Evolutionary conservation across 1,140 invertebrate species (phyloP).

Genomic region (Drosophila hydei): DNA sequence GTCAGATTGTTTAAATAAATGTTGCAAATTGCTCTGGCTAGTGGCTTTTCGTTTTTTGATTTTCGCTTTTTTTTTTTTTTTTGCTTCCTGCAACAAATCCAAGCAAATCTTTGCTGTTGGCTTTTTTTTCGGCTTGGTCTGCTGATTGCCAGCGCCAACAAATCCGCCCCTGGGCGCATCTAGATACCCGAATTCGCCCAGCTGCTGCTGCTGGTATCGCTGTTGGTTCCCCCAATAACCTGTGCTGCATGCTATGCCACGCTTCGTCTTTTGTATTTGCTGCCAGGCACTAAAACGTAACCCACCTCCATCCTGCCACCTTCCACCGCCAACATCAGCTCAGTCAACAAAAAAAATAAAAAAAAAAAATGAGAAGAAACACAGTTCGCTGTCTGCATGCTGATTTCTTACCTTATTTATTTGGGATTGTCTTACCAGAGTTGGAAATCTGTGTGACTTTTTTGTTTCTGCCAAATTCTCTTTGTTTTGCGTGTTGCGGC

Average conservation of each 20-base stretch:
- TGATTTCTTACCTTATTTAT: conserved; percentile 65
- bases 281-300: conserved; percentile 33
- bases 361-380: conserved; percentile 1
- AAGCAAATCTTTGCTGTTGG: conserved; percentile 55
- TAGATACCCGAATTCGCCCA: conserved; percentile 1
- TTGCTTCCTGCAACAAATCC: conserved; percentile 35
- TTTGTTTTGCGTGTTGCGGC: conserved; percentile 24
- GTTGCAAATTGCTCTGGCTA: conserved; percentile 42
- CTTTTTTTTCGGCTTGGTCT: conserved; percentile 14
- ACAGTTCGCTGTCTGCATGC: conserved; percentile 27
- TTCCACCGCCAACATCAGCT: background rate
- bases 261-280: conserved; percentile 25
- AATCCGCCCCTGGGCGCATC: conserved; percentile 27
- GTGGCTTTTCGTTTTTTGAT: background rate
- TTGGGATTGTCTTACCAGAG: conserved; percentile 43
- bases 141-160: conserved; percentile 56
- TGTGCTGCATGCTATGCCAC: conserved; percentile 4
- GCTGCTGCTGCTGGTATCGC: background rate
- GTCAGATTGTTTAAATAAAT: conserved; percentile 51
- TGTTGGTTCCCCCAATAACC: conserved; percentile 2
- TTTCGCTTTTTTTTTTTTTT: conserved; percentile 11
- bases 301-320: background rate
- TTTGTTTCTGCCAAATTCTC: conserved; percentile 11
- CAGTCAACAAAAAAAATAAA: background rate
- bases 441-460: conserved; percentile 42